Conservation (phyloP, 1,140 invertebrate genomes). For the Aphaenogaster floridana region DNA sequence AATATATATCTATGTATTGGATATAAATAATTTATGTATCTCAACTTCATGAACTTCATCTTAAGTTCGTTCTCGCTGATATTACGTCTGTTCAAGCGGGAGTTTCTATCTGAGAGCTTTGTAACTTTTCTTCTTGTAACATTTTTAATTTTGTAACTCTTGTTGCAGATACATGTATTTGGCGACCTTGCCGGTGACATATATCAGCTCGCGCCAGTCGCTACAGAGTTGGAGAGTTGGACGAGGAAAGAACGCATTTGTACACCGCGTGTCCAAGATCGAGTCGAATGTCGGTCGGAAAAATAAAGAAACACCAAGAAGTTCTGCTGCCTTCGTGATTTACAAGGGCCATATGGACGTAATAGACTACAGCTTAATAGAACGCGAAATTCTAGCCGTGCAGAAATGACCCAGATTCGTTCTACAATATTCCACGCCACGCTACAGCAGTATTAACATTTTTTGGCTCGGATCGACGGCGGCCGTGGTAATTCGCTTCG, state of each 20-base stretch:
- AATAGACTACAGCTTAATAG: conserved; percentile 41
- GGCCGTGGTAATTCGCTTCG: conserved; percentile 5
- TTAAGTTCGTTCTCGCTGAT: background rate
- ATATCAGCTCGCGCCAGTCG: conserved; percentile 7
- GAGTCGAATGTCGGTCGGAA: conserved; percentile 50
- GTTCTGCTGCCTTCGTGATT: conserved; percentile 49
- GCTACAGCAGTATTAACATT: conserved; percentile 24
- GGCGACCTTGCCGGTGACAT: background rate
- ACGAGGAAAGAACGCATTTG: conserved; percentile 24
- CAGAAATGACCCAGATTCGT: conserved; percentile 54
- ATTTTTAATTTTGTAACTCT: conserved; percentile 24
- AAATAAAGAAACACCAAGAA: conserved; percentile 53
- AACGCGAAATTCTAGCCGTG: conserved; percentile 24
- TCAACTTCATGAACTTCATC: background rate
- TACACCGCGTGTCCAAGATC: conserved; percentile 58
- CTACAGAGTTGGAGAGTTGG: background rate
- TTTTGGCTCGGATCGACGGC: background rate
- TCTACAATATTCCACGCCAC: background rate
- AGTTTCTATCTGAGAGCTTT: background rate
- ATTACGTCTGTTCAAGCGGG: background rate
- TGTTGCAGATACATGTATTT: conserved; percentile 1
- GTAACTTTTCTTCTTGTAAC: conserved; percentile 13
- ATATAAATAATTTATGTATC: background rate
- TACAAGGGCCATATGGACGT: conserved; percentile 47
- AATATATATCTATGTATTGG: background rate